Conservation (phyloP, 1,140 invertebrate genomes). For the Anastrepha ludens region DNA sequence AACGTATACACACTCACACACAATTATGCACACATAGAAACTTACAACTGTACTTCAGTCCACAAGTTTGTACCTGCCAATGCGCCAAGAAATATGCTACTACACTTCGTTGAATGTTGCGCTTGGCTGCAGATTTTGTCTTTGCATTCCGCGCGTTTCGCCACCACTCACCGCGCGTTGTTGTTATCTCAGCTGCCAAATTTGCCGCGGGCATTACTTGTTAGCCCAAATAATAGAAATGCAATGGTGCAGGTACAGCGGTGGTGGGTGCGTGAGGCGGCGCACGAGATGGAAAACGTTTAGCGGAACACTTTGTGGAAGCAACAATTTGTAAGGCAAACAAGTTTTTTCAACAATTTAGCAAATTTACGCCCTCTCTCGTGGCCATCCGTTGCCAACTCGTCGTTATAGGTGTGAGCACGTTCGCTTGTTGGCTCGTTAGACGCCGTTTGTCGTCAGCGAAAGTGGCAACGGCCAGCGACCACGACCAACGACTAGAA, state of each 20-base stretch:
- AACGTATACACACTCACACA: background rate
- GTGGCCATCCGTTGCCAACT: background rate
- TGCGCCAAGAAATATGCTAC: slow-evolving; percentile 25
- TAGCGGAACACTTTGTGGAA: slow-evolving; percentile 52
- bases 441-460: slow-evolving; percentile 14
- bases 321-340: slow-evolving; percentile 55
- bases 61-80: slow-evolving; percentile 28
- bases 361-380: background rate
- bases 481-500: too few species aligned
- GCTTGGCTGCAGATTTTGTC: slow-evolving; percentile 43
- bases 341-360: slow-evolving; percentile 51
- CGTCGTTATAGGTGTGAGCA: slow-evolving; percentile 24
- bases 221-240: slow-evolving; percentile 37
- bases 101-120: slow-evolving; percentile 36
- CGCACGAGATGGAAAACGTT: slow-evolving; percentile 4
- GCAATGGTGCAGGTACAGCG: background rate
- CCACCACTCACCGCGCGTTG: background rate
- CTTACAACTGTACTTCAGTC: background rate
- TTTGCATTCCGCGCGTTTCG: slow-evolving; percentile 3
- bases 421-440: slow-evolving; percentile 2
- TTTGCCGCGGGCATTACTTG: slow-evolving; percentile 40
- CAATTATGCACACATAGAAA: too few species aligned
- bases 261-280: background rate
- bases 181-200: slow-evolving; percentile 51
- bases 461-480: background rate